Evolutionary conservation across 1,140 invertebrate genomes (phyloP), one percentile per base, ranked within the genome.

Genomic region (Saccostrea glomerata): DNA sequence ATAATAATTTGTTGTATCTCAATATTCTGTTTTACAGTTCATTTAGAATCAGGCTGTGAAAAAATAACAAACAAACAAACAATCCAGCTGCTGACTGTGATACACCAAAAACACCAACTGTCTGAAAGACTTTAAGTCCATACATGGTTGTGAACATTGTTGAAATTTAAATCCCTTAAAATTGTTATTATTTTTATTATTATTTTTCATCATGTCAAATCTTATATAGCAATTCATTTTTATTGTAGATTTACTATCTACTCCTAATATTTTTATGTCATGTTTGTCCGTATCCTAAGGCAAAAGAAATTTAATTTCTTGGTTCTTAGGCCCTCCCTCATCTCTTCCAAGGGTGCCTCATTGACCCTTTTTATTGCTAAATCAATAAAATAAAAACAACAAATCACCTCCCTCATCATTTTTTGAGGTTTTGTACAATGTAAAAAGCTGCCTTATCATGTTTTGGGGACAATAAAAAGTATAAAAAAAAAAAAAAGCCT

Each of bases 31-130:
- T 6, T 47, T 47, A 47, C 47, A 47, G 47, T 47, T 93, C 92
- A 56, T 93, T 93, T 87, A 89, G 93, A 58, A 93, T 93, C 55
- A 88, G 93, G 13, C 85, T 93, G 11, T 93, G 25, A 25, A 85
- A 25, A 36, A 54, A 84, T 15, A 60, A 25, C 20, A 84, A 20
- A 56, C 17, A 55, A 56, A 55, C 30, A 47, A 47, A 54, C 40
- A 55, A 9, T 15, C 40, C 23, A 12, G 54, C 82, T 84, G 82
- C 40, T 82, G 23, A 82, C 54, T 54, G 82, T 84, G 82, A 84
- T 84, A 56, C n/a, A 23, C n/a, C 47, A 47, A 84, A n/a, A 55
- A 17, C 12, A 84, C 17, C 25, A 17, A 30, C 30, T 55, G 20
- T 36, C 82, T 54, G 17, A 83, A 83, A 55, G 12, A 84, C 40